These are phyloP conservation scores for Furnarius figulus DNA, from an alignment of 2,113 vertebrate species.

Conservation along the genomic window DNA sequence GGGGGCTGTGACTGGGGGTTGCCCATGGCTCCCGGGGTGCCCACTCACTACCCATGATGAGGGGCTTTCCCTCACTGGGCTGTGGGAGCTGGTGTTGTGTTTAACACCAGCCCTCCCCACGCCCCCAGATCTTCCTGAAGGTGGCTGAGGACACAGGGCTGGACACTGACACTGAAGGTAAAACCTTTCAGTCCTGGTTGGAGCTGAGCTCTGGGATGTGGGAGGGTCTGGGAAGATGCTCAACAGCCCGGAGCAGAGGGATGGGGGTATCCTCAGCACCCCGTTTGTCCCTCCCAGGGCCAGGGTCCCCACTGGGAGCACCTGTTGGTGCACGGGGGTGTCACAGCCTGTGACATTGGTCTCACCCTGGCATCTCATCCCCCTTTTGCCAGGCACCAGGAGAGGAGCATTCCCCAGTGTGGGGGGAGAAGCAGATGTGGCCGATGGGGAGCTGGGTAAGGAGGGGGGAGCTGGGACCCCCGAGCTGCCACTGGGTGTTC, in stretches of 20 bases:
- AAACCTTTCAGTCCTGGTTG: neutral
- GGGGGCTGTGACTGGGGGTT: neutral
- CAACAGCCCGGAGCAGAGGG: neutral
- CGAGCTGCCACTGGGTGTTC: fast-evolving
- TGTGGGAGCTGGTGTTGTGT: fast-evolving
- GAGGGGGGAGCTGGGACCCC: neutral
- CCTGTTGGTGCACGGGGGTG: neutral
- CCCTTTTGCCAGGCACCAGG: neutral
- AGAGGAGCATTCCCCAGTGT: neutral
- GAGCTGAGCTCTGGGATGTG: neutral
- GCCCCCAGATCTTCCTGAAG: slow-evolving; percentile 85
- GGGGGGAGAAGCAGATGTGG: neutral
- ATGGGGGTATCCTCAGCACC: neutral
- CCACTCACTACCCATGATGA: fast-evolving
- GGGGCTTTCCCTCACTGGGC: neutral
- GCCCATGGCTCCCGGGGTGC: fast-evolving
- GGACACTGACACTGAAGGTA: slow-evolving; percentile 55
- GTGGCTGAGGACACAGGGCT: slow-evolving; percentile 74
- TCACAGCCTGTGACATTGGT: neutral
- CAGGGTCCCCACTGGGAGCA: neutral
- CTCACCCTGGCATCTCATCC: neutral
- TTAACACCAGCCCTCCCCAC: neutral
- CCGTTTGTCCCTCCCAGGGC: neutral
- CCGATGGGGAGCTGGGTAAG: slow-evolving; percentile 17
- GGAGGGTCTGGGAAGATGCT: neutral